A percentile compares a stretch with the other conserved stretches of the same genome.
These are phyloP conservation scores for Nettapus auritus DNA, from an alignment of 2,113 vertebrate species.

Conservation along the genomic window DNA sequence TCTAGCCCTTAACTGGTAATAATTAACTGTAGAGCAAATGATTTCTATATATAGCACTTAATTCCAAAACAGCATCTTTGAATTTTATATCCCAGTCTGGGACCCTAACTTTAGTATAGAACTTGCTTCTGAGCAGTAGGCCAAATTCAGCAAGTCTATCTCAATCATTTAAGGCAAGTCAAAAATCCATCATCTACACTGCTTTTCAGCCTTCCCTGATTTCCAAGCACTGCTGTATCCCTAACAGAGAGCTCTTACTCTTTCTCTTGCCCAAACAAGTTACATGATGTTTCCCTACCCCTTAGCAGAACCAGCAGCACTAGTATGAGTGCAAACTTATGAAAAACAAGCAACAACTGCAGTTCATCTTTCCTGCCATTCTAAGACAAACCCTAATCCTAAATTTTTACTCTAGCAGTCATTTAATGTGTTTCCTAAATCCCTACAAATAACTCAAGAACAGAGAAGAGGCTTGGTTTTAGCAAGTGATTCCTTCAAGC, in stretches of 20 bases:
- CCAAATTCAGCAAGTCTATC: neutral
- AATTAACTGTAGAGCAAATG: neutral
- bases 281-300: neutral
- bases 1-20: neutral
- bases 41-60: neutral
- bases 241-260: neutral
- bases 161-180: neutral
- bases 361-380: neutral
- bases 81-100: neutral
- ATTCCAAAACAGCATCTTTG: neutral
- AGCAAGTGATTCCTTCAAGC: neutral
- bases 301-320: neutral
- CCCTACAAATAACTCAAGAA: neutral
- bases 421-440: neutral
- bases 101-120: neutral
- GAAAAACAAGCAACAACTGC: neutral
- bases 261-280: neutral
- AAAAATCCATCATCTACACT: neutral
- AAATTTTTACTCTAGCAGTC: neutral
- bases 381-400: neutral
- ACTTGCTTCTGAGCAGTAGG: neutral
- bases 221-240: neutral
- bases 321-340: neutral
- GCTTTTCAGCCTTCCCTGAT: neutral
- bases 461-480: neutral